Evolutionary conservation across 2,797 vertebrate genomes (phyloP), one percentile per base, ranked within the genome.

Genomic region (Gastrophryne carolinensis): DNA sequence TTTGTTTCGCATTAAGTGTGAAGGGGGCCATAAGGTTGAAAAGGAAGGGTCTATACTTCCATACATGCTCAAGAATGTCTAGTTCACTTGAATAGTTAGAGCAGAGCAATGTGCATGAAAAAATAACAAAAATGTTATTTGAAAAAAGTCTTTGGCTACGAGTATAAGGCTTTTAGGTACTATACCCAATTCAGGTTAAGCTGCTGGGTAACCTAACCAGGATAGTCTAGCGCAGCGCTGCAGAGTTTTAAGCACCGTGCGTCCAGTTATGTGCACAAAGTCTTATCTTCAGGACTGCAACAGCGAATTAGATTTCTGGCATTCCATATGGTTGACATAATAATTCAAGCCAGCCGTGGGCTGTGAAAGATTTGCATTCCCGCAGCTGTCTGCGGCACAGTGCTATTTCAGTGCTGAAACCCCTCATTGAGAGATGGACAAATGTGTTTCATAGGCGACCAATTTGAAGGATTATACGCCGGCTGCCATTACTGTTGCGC

Each of bases 291-390:
- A 71, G 39, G 69, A 78, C 41, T 76, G 21, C 10, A 65, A 78
- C 72, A 63, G 60, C 27, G 61, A 71, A 52, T 21, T 5, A 78
- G 68, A 78, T 78, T 72, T 72, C 75, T 72, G 44, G 32, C 29
- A 78, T 78, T 78, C 68, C 75, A 72, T 34, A 29, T 29, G 21
- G 30, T 52, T 78, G 68, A 78, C 68, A 78, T 32, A 78, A 72
- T 78, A 78, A 78, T 78, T 72, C 61, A 78, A 78, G 68, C 75
- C 75, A 78, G 75, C 61, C 68, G 75, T 78, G 75, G 75, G 75
- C 68, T 72, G 75, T 41, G 35, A 78, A 78, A 72, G 62, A 56
- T 74, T 58, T 73, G 62, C 56, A 64, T 73, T 74, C 72, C 49
- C 71, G 41, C 70, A 74, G 75, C 69, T 70, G 69, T 56, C 56